Evolutionary conservation across 2,113 vertebrate genomes (phyloP), one percentile per base, ranked within the genome.

Genomic region (Onychostoma macrolepis): DNA sequence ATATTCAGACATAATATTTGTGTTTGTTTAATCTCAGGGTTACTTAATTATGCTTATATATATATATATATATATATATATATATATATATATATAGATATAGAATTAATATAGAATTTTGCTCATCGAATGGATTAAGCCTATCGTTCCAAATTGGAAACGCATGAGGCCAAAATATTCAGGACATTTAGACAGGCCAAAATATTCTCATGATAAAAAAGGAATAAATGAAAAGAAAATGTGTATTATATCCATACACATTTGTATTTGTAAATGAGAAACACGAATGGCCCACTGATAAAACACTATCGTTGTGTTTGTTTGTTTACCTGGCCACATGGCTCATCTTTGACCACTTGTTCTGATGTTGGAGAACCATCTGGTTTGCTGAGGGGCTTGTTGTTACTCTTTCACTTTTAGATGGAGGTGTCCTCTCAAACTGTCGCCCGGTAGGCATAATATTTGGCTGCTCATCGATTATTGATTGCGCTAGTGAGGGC

Each of bases 281-380:
- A 58, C 21, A 58, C 53, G 28, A 33, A 80, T 21, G 17, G 10
- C 67, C 3, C 8, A 30, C 2, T 30, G 63, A 30, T 69, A 26
- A 63, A 63, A 36, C 21, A 71, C 17, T 7, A 17, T 8, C 67
- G 6, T 9, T 36, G 15, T 36, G 28, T 33, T 36, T 58, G 53
- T 58, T 67, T 41, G 50, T 72, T 84, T 75, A 84, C 67, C 83
- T 84, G 83, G 6, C 28, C 67, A n/a, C 48, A 26, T 10, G 48
- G 83, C 69, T 75, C 65, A 7, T 83, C 41, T 69, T 69, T 83
- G 8, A 85, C 33, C 72, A 30, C 58, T 77, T 79, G 61, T 53
- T 53, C 28, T 24, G 19, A 10, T 28, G 43, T 11, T 30, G 56
- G 6, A 50, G 65, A 67, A 17, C 6, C 48, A 24, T 87, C 43